Evolutionary conservation across 2,888 invertebrate species (phyloP), one percentile per base, ranked within the genome.

Genomic region (Rhodophaea formosa): DNA sequence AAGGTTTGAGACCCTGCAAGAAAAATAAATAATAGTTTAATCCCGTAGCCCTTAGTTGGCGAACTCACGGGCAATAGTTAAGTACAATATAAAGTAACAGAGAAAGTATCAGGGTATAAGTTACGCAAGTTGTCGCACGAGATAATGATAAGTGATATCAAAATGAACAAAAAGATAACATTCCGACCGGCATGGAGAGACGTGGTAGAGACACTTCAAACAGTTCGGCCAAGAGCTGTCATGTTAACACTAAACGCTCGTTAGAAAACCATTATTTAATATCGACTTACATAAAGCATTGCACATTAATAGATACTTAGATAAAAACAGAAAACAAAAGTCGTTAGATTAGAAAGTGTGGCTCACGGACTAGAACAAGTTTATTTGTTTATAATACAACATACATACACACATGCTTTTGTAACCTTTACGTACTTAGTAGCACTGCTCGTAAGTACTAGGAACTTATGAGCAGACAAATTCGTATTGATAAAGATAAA

Each of bases 241-340:
- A 12, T 39, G 39, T 51, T 44, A 44, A 30, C 30, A 16, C 7
- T 10, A 44, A 56, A 58, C 61, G 63, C 69, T 69, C 64, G 72
- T 75, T 75, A 74, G 69, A 71, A 69, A 74, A 69, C 68, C 61
- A 72, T 76, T 72, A 75, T 73, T 72, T 65, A 75, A 75, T 71
- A 65, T 58, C 42, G 61, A 58, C 65, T 80, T 81, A 80, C 70
- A 73, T 80, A 82, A 82, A 72, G 66, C 62, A 67, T 71, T 70
- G 70, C 66, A 66, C 62, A 69, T 74, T 72, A 68, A 69, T 69
- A 62, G 61, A 61, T 69, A 70, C 65, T 46, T 67, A 72, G 72
- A 72, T 73, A 77, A 74, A 80, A 70, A 66, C 70, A 63, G 65
- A 60, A 67, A 76, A 74, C 77, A 78, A 79, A 80, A 80, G 79